phyloP scores from a whole-genome alignment of 2,797 vertebrate species.

The Pangasius macronema region DNA sequence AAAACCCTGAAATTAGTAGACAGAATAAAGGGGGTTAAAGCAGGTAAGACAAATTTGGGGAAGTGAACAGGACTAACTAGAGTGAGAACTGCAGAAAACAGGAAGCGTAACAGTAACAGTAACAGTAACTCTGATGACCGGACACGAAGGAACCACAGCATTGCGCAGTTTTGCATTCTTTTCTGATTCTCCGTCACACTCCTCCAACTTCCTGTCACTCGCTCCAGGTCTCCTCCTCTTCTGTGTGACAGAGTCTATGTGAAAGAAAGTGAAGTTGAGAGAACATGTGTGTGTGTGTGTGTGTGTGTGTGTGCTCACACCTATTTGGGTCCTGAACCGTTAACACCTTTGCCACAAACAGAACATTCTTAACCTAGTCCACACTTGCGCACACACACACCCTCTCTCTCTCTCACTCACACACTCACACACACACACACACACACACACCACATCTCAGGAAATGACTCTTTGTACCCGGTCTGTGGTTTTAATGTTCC shows the following conservation, averaged over 20 bases:
- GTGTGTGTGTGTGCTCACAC: neutral
- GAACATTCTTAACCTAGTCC: neutral
- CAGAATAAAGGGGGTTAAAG: neutral
- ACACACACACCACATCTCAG: conserved; percentile 17
- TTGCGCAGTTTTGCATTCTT: conserved; percentile 13
- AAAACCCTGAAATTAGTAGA: neutral
- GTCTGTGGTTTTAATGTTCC: conserved; percentile 26
- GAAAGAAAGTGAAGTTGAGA: neutral
- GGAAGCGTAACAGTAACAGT: neutral
- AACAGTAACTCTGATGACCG: neutral
- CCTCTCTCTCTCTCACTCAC: neutral
- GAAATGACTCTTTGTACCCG: conserved; percentile 19
- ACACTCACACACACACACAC: neutral
- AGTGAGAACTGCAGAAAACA: neutral
- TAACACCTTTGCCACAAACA: neutral
- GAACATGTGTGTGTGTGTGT: neutral
- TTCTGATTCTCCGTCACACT: neutral
- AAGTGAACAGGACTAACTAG: neutral
- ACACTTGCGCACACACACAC: neutral
- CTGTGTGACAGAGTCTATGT: neutral
- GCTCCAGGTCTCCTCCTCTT: neutral
- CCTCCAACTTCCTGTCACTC: neutral
- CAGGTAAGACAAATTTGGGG: neutral
- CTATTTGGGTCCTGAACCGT: neutral
- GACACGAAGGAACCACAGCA: neutral